Conservation (phyloP, 2,888 invertebrate species). For the Xylota segnis region DNA sequence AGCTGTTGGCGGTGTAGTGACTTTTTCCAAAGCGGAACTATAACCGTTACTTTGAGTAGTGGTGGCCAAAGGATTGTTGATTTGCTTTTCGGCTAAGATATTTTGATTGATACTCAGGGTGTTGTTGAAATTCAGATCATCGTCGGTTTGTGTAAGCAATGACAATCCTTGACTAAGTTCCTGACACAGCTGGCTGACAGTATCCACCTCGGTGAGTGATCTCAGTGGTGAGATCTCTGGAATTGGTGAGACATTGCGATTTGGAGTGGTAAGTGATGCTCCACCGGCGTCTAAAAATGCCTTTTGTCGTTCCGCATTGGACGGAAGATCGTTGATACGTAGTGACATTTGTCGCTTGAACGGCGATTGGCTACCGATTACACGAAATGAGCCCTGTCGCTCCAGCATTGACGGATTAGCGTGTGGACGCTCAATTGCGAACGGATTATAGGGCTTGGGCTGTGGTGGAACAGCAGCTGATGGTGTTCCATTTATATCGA, state of each 20-base stretch:
- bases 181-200: constrained; percentile 90
- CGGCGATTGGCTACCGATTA: constrained; percentile 91
- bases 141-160: constrained; percentile 86
- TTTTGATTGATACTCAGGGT: constrained; percentile 86
- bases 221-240: constrained; percentile 89
- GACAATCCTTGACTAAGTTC: constrained; percentile 90
- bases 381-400: constrained; percentile 97
- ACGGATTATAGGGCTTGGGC: constrained; percentile 92
- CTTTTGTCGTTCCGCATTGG: constrained; percentile 93
- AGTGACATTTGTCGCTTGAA: constrained; percentile 98
- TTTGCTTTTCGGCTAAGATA: constrained; percentile 83
- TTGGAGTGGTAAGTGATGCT: constrained; percentile 80
- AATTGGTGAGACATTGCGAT: constrained; percentile 89
- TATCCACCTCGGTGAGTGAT: constrained; percentile 83
- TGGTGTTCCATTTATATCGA: constrained; percentile 82
- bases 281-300: constrained; percentile 83
- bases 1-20: constrained; percentile 81
- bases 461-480: constrained; percentile 84
- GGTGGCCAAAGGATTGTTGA: constrained; percentile 34
- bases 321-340: constrained; percentile 97
- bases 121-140: constrained; percentile 86
- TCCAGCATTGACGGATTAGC: constrained; percentile 97
- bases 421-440: constrained; percentile 97
- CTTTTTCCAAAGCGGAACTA: constrained; percentile 66
- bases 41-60: constrained; percentile 71